phyloP scores from a whole-genome alignment of 2,113 vertebrate genomes.

The Mobula birostris region DNA sequence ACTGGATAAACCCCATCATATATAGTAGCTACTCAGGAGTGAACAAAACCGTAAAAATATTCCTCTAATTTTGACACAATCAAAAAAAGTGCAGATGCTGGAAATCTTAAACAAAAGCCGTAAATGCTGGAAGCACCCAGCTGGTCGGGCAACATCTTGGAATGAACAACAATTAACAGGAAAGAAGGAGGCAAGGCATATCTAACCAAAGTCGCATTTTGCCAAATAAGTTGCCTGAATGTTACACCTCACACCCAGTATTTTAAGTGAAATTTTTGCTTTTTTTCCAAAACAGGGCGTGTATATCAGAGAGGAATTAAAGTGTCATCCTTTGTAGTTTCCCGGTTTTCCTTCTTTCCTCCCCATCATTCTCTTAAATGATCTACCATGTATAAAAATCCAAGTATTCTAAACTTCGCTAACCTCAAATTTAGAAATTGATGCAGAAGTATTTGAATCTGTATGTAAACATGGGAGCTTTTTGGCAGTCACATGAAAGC shows the following conservation, averaged over 20 bases:
- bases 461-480: background rate
- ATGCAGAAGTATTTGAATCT: background rate
- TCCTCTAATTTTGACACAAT: background rate
- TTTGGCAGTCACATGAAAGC: background rate
- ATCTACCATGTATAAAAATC: background rate
- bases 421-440: background rate
- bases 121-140: too few relatives aligned
- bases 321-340: background rate
- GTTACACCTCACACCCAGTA: background rate
- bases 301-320: background rate
- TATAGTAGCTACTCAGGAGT: background rate
- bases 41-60: background rate
- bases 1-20: background rate
- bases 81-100: too few relatives aligned
- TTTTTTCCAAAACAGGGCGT: background rate
- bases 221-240: background rate
- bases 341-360: background rate
- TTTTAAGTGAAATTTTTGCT: background rate
- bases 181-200: too few relatives aligned
- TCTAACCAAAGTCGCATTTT: background rate
- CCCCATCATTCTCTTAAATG: background rate
- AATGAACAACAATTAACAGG: too few relatives aligned
- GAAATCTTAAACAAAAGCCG: too few relatives aligned
- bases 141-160: too few relatives aligned
- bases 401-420: background rate